Evolutionary conservation across 2,888 invertebrate species (phyloP).

Genomic region (Diloba caeruleocephala): DNA sequence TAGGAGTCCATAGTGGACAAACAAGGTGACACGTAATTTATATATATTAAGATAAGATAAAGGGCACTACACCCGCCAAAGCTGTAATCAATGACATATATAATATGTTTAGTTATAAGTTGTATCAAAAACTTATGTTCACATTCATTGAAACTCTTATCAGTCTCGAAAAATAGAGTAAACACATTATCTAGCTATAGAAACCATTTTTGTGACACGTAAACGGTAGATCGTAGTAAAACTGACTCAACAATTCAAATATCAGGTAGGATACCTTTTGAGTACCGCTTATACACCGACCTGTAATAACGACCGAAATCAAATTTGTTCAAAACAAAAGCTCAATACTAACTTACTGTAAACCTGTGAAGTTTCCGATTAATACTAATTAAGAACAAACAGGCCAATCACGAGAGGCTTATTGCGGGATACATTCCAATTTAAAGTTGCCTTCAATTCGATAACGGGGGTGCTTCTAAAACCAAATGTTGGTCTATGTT

Average conservation of each 20-base stretch:
- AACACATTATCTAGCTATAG: no score
- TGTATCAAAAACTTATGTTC: no score
- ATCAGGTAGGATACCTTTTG: conserved; percentile 10
- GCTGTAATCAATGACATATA: no score
- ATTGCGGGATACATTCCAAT: conserved; percentile 89
- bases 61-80: no score
- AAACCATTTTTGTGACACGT: no score
- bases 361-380: conserved; percentile 80
- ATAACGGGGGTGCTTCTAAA: conserved; percentile 80
- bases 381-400: conserved; percentile 88
- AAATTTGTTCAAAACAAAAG: conserved; percentile 43
- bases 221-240: no score
- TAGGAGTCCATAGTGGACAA: no score
- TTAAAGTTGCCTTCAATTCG: conserved; percentile 87
- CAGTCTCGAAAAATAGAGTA: no score
- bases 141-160: no score
- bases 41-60: no score
- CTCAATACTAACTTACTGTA: conserved; percentile 47
- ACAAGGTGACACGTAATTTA: no score
- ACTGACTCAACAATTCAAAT: conserved; percentile 14
- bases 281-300: background rate
- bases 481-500: conserved; percentile 85
- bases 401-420: conserved; percentile 88
- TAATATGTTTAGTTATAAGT: no score
- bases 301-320: conserved; percentile 30